Conservation (phyloP, 1,140 invertebrate genomes). For the Lanistes nyassanus region DNA sequence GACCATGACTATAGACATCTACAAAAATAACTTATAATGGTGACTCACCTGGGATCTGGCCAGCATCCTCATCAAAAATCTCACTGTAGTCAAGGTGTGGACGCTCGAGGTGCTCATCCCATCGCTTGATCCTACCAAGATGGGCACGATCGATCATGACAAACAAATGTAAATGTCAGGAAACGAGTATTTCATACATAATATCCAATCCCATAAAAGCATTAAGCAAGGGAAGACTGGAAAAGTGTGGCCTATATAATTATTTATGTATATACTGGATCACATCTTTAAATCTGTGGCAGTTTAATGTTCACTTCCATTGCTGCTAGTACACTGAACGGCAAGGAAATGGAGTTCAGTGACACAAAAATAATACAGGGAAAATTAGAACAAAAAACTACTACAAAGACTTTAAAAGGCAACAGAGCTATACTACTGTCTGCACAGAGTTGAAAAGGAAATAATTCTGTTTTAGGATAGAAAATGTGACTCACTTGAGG, state of each 20-base stretch:
- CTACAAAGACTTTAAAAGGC: background rate
- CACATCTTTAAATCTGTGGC: no score
- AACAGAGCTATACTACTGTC: background rate
- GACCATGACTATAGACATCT: background rate
- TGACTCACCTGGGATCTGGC: slow-evolving; percentile 73
- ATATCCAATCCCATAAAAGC: no score
- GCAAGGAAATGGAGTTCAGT: no score
- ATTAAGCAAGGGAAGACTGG: no score
- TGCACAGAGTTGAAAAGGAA: background rate
- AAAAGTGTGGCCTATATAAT: no score
- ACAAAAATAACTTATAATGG: slow-evolving; percentile 5
- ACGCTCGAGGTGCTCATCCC: slow-evolving; percentile 87
- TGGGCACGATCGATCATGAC: no score
- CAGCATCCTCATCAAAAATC: slow-evolving; percentile 98
- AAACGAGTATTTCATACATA: no score
- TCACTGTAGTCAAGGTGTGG: slow-evolving; percentile 98
- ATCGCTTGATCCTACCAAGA: slow-evolving; percentile 61
- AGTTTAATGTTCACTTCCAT: no score
- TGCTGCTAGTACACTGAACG: no score
- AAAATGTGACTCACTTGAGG: slow-evolving; percentile 41
- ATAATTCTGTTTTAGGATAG: background rate
- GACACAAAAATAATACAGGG: background rate
- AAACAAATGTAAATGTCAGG: no score
- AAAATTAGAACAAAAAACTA: background rate
- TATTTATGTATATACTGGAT: no score